Conservation (phyloP, 2,888 invertebrate genomes). For the Caenorhabditis sp. region DNA sequence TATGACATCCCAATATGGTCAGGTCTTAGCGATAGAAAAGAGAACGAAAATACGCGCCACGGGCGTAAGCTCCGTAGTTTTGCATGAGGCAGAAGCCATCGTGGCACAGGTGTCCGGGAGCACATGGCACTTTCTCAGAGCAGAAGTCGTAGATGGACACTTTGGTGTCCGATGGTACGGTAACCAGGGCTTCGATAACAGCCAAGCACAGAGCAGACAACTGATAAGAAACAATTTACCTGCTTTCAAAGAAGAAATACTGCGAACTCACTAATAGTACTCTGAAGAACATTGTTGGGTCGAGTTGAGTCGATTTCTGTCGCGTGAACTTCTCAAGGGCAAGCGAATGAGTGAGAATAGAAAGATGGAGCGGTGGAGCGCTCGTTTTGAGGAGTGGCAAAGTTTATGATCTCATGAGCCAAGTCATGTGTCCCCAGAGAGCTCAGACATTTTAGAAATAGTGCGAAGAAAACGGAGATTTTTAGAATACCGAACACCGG, state of each 20-base stretch:
- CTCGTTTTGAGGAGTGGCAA: too few relatives aligned
- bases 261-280: background rate
- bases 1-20: background rate
- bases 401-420: too few relatives aligned
- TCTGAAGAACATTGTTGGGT: background rate
- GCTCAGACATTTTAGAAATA: too few relatives aligned
- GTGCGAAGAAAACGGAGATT: too few relatives aligned
- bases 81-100: conserved; percentile 28
- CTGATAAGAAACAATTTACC: too few relatives aligned
- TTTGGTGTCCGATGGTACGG: conserved; percentile 26
- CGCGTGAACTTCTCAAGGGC: too few relatives aligned
- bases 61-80: conserved; percentile 1
- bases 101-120: conserved; percentile 37
- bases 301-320: too few relatives aligned
- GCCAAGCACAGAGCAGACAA: background rate
- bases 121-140: conserved; percentile 22
- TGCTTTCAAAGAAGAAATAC: too few relatives aligned
- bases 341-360: too few relatives aligned
- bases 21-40: conserved; percentile 16
- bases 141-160: conserved; percentile 42
- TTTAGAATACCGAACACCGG: too few relatives aligned
- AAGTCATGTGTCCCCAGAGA: too few relatives aligned
- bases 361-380: too few relatives aligned
- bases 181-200: background rate
- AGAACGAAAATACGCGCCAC: conserved; percentile 16